Evolutionary conservation across 2,888 invertebrate genomes (phyloP), one percentile per base, ranked within the genome.

Genomic region (Hetaerina titia): DNA sequence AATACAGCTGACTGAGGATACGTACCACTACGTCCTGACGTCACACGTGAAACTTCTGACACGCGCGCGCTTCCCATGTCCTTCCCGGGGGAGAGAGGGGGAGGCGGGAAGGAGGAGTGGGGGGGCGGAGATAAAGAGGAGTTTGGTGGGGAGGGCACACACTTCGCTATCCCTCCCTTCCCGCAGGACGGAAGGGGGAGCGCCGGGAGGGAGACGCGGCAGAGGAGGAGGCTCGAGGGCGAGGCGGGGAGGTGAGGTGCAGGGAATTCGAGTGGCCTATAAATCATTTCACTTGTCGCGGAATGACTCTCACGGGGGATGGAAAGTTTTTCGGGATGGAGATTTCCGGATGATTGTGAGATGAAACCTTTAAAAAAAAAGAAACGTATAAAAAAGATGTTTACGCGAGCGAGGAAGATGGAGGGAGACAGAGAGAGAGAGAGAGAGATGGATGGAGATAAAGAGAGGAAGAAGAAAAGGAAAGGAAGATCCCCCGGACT

Each of bases 211-310:
- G 63, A 63, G 63, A 63, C 19, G 63, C 45, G 45, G 45, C 45
- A 45, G 45, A 45, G 45, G 17, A 17, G 63, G 63, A 63, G 63
- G 17, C 63, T 63, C 81, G 11, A 8, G 31, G 22, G 81, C 1
- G 31, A 81, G 25, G 45, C 45, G 81, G 81, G 13, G 25, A 81
- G 31, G 31, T 31, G 45, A 81, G 31, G 81, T 25, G 81, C 31
- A 11, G 31, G 31, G 31, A 31, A 31, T 31, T 31, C 81, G 81
- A 56, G 89, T 11, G 89, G n/a, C 9, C 89, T 22, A 89, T 89
- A 89, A 89, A 89, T 89, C 89, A 89, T 89, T 89, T 89, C 56
- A n/a, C 58, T 89, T 89, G 89, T 89, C 89, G 89, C 58, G 89
- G 89, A 89, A 89, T 19, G 56, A 56, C 89, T 89, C 89, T 58